These are phyloP conservation scores for Otocyon megalotis DNA, from an alignment of 2,113 vertebrate species.

Conservation along the genomic window DNA sequence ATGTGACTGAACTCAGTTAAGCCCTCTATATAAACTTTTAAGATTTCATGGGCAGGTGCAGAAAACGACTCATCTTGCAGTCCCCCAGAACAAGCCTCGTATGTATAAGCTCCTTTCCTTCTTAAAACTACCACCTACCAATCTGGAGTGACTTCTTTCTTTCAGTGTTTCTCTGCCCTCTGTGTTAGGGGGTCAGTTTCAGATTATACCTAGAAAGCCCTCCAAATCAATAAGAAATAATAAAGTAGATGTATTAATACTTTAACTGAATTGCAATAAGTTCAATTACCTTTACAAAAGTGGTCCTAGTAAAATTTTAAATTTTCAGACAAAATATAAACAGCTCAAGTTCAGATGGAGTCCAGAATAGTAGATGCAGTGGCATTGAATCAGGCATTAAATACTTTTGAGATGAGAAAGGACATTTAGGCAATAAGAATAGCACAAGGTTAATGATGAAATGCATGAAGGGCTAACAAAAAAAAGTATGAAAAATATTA, in stretches of 20 bases:
- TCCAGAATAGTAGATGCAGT: not conserved
- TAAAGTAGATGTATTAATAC: not conserved
- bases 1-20: not conserved
- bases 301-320: not conserved
- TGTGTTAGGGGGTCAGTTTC: not conserved
- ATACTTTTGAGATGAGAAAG: not conserved
- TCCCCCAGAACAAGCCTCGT: not conserved
- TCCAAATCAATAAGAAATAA: not conserved
- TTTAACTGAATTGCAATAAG: not conserved
- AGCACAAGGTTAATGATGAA: not conserved
- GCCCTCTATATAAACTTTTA: not conserved
- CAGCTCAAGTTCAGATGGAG: not conserved
- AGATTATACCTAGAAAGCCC: not conserved
- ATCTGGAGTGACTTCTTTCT: not conserved
- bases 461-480: not conserved
- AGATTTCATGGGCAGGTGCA: not conserved
- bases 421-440: not conserved
- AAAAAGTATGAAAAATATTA: not conserved
- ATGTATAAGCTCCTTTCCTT: not conserved
- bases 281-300: not conserved
- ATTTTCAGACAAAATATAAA: not conserved
- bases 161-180: not conserved
- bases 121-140: not conserved
- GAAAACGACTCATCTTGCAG: not conserved
- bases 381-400: not conserved